These are phyloP conservation scores for Perizoma affinitatum DNA, from an alignment of 2,888 invertebrate genomes.

Conservation along the genomic window DNA sequence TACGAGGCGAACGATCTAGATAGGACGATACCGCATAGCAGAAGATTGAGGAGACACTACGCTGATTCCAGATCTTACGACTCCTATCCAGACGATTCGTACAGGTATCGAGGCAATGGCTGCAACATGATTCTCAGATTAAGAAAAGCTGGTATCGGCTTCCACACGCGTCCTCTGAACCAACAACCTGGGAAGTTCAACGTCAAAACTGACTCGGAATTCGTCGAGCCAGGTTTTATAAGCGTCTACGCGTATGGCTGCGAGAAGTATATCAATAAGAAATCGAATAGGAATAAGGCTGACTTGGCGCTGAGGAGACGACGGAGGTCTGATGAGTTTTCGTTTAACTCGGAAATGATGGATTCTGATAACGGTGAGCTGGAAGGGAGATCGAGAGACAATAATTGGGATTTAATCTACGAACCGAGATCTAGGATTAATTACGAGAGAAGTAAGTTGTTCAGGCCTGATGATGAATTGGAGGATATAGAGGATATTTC, in stretches of 20 bases:
- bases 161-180: slow-evolving; percentile 88
- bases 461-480: slow-evolving; percentile 79
- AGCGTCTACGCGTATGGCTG: slow-evolving; percentile 94
- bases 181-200: slow-evolving; percentile 88
- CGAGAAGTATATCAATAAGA: slow-evolving; percentile 82
- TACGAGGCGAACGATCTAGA: slow-evolving; percentile 73
- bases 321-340: slow-evolving; percentile 72
- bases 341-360: slow-evolving; percentile 65
- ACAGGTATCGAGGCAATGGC: slow-evolving; percentile 75
- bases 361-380: slow-evolving; percentile 49
- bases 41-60: slow-evolving; percentile 64
- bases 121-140: slow-evolving; percentile 92
- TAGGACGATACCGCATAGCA: slow-evolving; percentile 57
- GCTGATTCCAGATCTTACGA: slow-evolving; percentile 68
- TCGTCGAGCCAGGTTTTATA: slow-evolving; percentile 92
- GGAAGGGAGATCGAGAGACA: slow-evolving; percentile 58
- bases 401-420: slow-evolving; percentile 66
- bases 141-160: slow-evolving; percentile 91
- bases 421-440: slow-evolving; percentile 66
- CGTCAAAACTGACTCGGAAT: slow-evolving; percentile 91
- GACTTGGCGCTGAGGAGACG: slow-evolving; percentile 63
- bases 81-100: slow-evolving; percentile 51
- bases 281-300: slow-evolving; percentile 69
- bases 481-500: slow-evolving; percentile 88
- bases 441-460: slow-evolving; percentile 77